A percentile compares a stretch with the other conserved stretches of the same genome.
Conservation (phyloP, 2,113 vertebrate species). For the Petromus typicus region DNA sequence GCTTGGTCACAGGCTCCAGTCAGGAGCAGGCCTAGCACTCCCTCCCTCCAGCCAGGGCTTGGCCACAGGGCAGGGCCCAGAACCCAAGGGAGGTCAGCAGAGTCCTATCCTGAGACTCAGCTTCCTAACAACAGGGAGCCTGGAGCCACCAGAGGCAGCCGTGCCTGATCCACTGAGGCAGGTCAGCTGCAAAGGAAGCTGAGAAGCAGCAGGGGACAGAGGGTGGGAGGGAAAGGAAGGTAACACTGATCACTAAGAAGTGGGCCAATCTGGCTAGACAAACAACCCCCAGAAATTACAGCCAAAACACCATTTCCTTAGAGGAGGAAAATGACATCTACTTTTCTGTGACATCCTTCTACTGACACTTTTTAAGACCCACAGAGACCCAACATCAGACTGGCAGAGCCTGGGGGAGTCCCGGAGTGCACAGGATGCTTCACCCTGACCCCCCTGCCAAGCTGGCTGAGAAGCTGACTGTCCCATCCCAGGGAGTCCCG, state of each 20-base stretch:
- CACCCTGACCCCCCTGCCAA: not conserved
- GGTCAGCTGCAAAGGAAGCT: not conserved
- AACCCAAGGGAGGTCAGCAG: not conserved
- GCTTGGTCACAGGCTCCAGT: too few relatives aligned
- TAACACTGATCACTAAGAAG: not conserved
- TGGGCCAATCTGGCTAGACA: not conserved
- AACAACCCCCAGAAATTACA: not conserved
- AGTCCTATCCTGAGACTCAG: not conserved
- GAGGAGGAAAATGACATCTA: not conserved
- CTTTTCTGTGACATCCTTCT: not conserved
- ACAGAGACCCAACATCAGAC: not conserved
- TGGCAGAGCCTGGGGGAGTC: not conserved
- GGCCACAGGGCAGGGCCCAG: not conserved
- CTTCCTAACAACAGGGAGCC: not conserved
- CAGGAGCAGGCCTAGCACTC: rapidly evolving
- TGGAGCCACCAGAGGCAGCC: not conserved
- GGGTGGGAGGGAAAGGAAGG: not conserved
- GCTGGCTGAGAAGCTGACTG: too few relatives aligned
- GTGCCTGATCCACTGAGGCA: not conserved
- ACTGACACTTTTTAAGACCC: not conserved
- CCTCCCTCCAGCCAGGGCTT: not conserved
- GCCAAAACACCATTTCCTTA: not conserved
- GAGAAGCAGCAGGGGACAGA: too few relatives aligned
- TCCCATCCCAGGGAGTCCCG: not conserved
- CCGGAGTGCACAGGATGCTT: not conserved